These are phyloP conservation scores for Charadrius vociferus DNA, from an alignment of 2,113 vertebrate genomes.

Conservation along the genomic window DNA sequence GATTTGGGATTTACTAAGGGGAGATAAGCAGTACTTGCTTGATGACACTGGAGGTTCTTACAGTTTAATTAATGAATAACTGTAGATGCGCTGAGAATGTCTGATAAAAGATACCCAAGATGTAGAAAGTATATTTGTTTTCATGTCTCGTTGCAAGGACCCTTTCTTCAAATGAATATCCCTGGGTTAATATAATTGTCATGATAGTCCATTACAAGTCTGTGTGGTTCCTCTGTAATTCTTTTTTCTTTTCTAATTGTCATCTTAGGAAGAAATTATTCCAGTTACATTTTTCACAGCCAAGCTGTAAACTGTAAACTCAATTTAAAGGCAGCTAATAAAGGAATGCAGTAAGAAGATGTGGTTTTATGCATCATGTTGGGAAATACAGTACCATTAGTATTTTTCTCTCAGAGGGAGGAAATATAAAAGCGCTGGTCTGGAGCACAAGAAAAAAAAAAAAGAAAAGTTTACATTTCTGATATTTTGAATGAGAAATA, in stretches of 20 bases:
- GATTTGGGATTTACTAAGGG: neutral
- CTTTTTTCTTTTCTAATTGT: neutral
- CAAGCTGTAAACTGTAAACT: neutral
- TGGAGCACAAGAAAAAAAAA: neutral
- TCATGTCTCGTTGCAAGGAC: neutral
- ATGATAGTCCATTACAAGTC: neutral
- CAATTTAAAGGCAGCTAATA: neutral
- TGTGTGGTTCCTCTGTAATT: neutral
- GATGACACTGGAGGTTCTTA: neutral
- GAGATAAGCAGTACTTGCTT: constrained; percentile 22
- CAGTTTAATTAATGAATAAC: constrained; percentile 1
- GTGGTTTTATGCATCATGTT: neutral
- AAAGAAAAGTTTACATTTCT: neutral
- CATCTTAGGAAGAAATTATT: constrained; percentile 13
- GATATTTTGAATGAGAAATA: neutral
- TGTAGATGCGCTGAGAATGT: neutral
- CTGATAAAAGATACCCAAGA: neutral
- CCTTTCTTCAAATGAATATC: neutral
- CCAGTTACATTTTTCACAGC: neutral
- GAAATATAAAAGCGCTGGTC: neutral
- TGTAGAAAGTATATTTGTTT: neutral
- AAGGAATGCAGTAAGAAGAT: neutral
- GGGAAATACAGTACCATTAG: neutral
- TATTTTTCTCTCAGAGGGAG: neutral
- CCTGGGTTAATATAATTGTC: neutral